phyloP scores from a whole-genome alignment of 2,797 vertebrate genomes.

The Cichlasoma orientale region DNA sequence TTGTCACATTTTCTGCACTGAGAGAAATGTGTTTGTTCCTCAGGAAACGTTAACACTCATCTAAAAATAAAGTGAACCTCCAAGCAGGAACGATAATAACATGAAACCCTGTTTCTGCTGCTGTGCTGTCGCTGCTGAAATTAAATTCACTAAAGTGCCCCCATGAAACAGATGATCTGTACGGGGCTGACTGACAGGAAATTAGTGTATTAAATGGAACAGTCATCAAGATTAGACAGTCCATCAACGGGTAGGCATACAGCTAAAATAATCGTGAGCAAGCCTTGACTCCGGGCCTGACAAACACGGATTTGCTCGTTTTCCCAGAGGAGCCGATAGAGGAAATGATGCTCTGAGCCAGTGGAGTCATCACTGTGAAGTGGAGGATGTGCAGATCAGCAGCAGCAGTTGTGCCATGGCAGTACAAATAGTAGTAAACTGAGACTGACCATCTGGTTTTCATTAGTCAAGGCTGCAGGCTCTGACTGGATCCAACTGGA shows the following conservation, averaged over 20 bases:
- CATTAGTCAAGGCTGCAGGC: not conserved
- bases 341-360: slow-evolving; percentile 42
- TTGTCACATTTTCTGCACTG: slow-evolving; percentile 20
- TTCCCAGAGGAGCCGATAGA: slow-evolving; percentile 30
- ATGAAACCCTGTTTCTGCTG: not conserved
- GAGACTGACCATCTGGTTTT: slow-evolving; percentile 23
- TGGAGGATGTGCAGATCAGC: slow-evolving; percentile 13
- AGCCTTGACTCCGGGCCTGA: not conserved
- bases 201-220: slow-evolving; percentile 29
- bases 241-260: not conserved
- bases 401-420: not conserved
- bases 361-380: not conserved
- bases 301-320: slow-evolving; percentile 13
- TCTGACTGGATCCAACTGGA: slow-evolving; percentile 26
- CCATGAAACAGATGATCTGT: slow-evolving; percentile 13
- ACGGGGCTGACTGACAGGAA: slow-evolving; percentile 32
- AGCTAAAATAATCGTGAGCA: not conserved
- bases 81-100: not conserved
- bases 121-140: slow-evolving; percentile 20
- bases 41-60: slow-evolving; percentile 14
- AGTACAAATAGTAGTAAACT: slow-evolving; percentile 17
- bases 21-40: slow-evolving; percentile 2
- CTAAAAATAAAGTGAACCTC: slow-evolving; percentile 20
- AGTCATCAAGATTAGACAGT: slow-evolving; percentile 30
- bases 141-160: slow-evolving; percentile 26